Percentiles rank a stretch among this genome's conserved stretches.
phyloP scores from a whole-genome alignment of 1,140 invertebrate genomes.

The Aphidius ervi region DNA sequence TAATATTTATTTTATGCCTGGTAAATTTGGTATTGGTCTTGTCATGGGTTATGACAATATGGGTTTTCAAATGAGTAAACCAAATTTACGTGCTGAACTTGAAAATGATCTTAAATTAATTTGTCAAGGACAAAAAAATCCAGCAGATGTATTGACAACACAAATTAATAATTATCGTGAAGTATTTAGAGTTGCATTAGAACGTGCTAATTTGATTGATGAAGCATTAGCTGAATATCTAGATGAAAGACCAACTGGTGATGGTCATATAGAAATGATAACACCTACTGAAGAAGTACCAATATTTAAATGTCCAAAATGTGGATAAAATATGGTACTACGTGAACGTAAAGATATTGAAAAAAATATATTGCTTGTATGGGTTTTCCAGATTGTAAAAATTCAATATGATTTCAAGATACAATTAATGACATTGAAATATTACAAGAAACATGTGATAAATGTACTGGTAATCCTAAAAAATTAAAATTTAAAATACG shows the following conservation, averaged over 20 bases:
- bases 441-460: constrained; percentile 62
- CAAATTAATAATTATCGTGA: constrained; percentile 79
- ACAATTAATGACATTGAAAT: constrained; percentile 63
- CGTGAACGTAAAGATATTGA: constrained; percentile 63
- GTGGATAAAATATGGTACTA: constrained; percentile 66
- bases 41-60: constrained; percentile 96
- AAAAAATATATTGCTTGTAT: constrained; percentile 74
- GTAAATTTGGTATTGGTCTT: constrained; percentile 91
- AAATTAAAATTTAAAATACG: constrained; percentile 75
- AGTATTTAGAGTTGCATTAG: constrained; percentile 67
- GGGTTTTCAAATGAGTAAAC: constrained; percentile 89
- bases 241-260: constrained; percentile 40
- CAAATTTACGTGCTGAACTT: constrained; percentile 81
- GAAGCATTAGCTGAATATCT: constrained; percentile 51
- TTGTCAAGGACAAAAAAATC: constrained; percentile 75
- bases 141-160: constrained; percentile 69
- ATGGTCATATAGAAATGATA: constrained; percentile 19
- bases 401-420: constrained; percentile 74
- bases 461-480: constrained; percentile 60
- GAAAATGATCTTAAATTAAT: constrained; percentile 90
- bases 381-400: constrained; percentile 75
- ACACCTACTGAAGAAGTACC: constrained; percentile 31
- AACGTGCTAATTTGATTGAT: constrained; percentile 62
- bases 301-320: constrained; percentile 76
- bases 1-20: constrained; percentile 79